A percentile compares a stretch with the other conserved stretches of the same genome.
These are phyloP conservation scores for Cryptophagus acutangulus DNA, from an alignment of 2,888 invertebrate species.

Conservation along the genomic window DNA sequence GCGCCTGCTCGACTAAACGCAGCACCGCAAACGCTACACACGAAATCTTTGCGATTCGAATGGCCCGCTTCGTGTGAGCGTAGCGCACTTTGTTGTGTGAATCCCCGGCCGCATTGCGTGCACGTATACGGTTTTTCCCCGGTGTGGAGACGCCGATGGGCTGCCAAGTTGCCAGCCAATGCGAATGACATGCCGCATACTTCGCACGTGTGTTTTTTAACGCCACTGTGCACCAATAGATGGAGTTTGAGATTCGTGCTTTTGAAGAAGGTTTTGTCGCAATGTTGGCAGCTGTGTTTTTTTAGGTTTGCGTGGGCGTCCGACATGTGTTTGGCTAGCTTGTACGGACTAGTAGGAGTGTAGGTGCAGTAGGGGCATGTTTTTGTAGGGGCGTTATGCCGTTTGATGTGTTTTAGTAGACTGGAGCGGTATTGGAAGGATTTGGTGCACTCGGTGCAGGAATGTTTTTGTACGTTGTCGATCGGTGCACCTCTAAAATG, in stretches of 20 bases:
- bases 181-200: constrained; percentile 31
- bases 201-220: constrained; percentile 31
- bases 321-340: constrained; percentile 27
- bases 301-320: constrained; percentile 27
- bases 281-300: constrained; percentile 24
- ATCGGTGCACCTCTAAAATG: background rate
- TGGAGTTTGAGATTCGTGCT: constrained; percentile 26
- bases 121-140: constrained; percentile 31
- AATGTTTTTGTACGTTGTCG: constrained; percentile 12
- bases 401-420: constrained; percentile 25
- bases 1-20: constrained; percentile 26
- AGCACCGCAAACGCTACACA: constrained; percentile 29
- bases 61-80: constrained; percentile 30
- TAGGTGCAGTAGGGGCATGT: constrained; percentile 23
- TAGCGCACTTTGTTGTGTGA: constrained; percentile 29
- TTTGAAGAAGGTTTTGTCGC: constrained; percentile 30
- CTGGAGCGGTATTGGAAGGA: constrained; percentile 25
- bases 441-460: constrained; percentile 28
- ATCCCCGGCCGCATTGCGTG: constrained; percentile 26
- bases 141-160: constrained; percentile 30
- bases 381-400: constrained; percentile 20
- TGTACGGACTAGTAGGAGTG: constrained; percentile 16
- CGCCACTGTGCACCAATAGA: constrained; percentile 27
- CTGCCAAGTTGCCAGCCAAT: constrained; percentile 23
- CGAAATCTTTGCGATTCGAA: constrained; percentile 15